Evolutionary conservation across 2,888 invertebrate species (phyloP), one percentile per base, ranked within the genome.

Genomic region (Mesorhabditis sp.): DNA sequence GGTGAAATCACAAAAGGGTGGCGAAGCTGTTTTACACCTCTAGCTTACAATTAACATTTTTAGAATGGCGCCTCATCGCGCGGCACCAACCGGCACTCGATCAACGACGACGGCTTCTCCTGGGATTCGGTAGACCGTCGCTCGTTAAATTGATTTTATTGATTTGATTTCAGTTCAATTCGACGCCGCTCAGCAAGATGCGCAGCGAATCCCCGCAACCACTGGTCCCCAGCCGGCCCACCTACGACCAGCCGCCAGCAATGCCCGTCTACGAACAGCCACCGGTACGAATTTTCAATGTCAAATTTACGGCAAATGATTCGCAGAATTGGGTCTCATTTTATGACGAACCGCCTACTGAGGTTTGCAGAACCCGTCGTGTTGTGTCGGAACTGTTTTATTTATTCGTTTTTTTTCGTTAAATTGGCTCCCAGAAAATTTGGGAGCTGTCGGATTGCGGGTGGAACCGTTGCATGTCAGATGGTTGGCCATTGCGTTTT

Each of bases 131-230:
- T 28, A 28, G 28, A 28, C 28, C 28, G 28, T 28, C 28, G 28
- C 28, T 28, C 28, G 28, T 28, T 28, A 28, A 28, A 28, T 28
- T 28, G 28, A 28, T 28, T 28, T 28, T 50, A n/a, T n/a, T 50
- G 7, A 50, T 50, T 50, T n/a, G 7, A 50, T n/a, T 50, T 15
- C 61, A 65, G 67, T 70, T 28, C 58, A 63, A 63, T 3, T 58
- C 42, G 61, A 61, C n/a, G 13, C 28, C 10, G 13, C n/a, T 42
- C 3, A 4, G 43, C 28, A 13, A 50, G n/a, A n/a, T 50, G 58
- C 58, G 77, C 66, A 71, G 74, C 45, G 78, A 78, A 45, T 78
- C 78, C 2, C 78, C 78, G 4, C 76, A 74, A 45, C 78, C 78
- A 5, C 62, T 76, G 28, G 74, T 78, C 45, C 78, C 78, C 15